Base-by-base conservation (phyloP, 2,888 invertebrate species). In the Ichneumon xanthorius region DNA sequence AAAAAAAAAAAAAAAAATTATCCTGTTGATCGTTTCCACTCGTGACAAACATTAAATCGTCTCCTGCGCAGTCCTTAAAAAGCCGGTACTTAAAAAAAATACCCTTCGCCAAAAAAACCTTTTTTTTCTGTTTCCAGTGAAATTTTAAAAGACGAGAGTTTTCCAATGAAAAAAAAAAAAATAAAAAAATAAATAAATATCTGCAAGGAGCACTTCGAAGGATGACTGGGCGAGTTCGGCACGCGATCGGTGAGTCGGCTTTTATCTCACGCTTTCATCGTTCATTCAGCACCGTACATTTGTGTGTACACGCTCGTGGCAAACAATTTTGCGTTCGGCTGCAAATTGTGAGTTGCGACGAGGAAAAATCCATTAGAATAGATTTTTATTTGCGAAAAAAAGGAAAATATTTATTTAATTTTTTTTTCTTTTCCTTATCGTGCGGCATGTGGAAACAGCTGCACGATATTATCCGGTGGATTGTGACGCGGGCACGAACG, bases 171-270 rank as follows among this genome's bases (percentile, higher is more conserved):
- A 70, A 16, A 9, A 70, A 2, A 72, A 11, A 16, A n/a, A n/a
- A n/a, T n/a, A 45, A 53, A n/a, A 33, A 7, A 14, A 45, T 11
- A 40, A 19, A 22, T 14, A 53, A 61, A 68, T 50, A 40, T 80
- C 63, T 22, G 30, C 5, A 37, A 33, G 5, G 48, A 14, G 40
- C 48, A 53, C 65, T 14, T 16, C 0, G 45, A 63, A 22, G n/a
- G 19, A 19, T 19, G 40, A 72, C 22, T n/a, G n/a, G 33, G 11
- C 40, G 37, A 4, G 22, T 67, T 50, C 50, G 14, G 26, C 55
- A 7, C 61, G 67, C 53, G 48, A 50, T 53, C 77, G 80, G 84
- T 84, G 84, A 84, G 84, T 80, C 48, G 55, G 14, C 19, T 14
- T 4, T 53, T 37, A 22, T 70, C 61, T 48, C 30, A 45, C 45